Percentiles rank a stretch among this genome's conserved stretches.
phyloP scores from a whole-genome alignment of 2,113 vertebrate genomes.

The Centropus unirufus region DNA sequence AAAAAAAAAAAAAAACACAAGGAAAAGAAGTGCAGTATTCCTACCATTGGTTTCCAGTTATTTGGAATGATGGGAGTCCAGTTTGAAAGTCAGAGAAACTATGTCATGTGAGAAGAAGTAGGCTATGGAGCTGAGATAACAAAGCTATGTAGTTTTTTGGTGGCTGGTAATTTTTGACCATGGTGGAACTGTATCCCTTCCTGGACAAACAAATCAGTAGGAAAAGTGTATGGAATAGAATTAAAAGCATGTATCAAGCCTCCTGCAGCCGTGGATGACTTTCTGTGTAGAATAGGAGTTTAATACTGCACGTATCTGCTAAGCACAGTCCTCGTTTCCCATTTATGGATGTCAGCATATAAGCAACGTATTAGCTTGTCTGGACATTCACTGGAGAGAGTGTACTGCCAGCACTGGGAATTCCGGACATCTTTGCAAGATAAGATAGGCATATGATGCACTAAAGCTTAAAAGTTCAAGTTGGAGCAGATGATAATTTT shows the following conservation, averaged over 20 bases:
- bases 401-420: slow-evolving; percentile 72
- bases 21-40: background rate
- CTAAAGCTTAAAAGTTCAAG: slow-evolving; percentile 18
- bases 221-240: background rate
- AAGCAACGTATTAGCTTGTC: background rate
- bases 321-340: slow-evolving; percentile 1
- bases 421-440: slow-evolving; percentile 75
- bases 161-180: background rate
- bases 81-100: slow-evolving; percentile 36
- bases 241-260: background rate
- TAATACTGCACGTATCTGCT: background rate
- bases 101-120: slow-evolving; percentile 61
- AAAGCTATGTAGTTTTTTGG: slow-evolving; percentile 21
- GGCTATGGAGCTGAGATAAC: slow-evolving; percentile 50
- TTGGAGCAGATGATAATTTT: background rate
- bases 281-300: background rate
- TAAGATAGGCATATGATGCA: slow-evolving; percentile 79
- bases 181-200: background rate
- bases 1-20: background rate
- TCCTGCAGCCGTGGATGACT: background rate
- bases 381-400: background rate
- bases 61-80: background rate
- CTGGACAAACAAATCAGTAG: background rate
- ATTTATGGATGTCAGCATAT: slow-evolving; percentile 51
- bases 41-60: background rate